phyloP scores from a whole-genome alignment of 2,888 invertebrate species.

The Caradrina kadenii region DNA sequence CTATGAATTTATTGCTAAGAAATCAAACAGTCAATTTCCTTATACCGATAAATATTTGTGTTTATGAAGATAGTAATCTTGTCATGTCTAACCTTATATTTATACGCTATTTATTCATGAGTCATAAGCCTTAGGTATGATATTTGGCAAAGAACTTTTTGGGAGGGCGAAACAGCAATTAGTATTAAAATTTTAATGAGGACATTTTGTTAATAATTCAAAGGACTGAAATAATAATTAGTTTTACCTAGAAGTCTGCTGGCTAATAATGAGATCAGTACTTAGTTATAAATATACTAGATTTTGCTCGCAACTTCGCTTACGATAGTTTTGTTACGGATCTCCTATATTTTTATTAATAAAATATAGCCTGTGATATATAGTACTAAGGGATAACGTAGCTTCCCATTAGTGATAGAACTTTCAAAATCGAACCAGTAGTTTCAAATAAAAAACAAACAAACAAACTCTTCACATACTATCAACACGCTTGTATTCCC shows the following conservation, averaged over 20 bases:
- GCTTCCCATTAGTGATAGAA: too few relatives aligned
- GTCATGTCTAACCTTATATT: slow-evolving; percentile 33
- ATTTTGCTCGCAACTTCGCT: too few relatives aligned
- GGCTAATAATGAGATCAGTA: slow-evolving; percentile 16
- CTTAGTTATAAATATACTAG: background rate
- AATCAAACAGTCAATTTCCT: slow-evolving; percentile 54
- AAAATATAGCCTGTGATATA: too few relatives aligned
- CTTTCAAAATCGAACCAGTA: too few relatives aligned
- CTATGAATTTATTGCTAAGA: slow-evolving; percentile 64
- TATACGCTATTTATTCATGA: slow-evolving; percentile 51
- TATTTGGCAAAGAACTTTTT: slow-evolving; percentile 43
- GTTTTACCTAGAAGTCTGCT: slow-evolving; percentile 22
- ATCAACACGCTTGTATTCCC: too few relatives aligned
- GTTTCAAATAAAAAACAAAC: too few relatives aligned
- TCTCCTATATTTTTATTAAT: too few relatives aligned
- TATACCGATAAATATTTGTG: slow-evolving; percentile 51
- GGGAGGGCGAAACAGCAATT: slow-evolving; percentile 28
- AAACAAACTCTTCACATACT: too few relatives aligned
- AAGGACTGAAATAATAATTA: slow-evolving; percentile 13
- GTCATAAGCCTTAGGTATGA: slow-evolving; percentile 19
- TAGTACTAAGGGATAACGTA: too few relatives aligned
- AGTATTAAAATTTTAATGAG: slow-evolving; percentile 41
- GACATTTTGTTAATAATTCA: slow-evolving; percentile 31
- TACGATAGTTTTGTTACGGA: too few relatives aligned
- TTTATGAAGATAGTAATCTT: slow-evolving; percentile 56